phyloP scores from a whole-genome alignment of 1,140 invertebrate genomes.

The Drosophila neocordata region DNA sequence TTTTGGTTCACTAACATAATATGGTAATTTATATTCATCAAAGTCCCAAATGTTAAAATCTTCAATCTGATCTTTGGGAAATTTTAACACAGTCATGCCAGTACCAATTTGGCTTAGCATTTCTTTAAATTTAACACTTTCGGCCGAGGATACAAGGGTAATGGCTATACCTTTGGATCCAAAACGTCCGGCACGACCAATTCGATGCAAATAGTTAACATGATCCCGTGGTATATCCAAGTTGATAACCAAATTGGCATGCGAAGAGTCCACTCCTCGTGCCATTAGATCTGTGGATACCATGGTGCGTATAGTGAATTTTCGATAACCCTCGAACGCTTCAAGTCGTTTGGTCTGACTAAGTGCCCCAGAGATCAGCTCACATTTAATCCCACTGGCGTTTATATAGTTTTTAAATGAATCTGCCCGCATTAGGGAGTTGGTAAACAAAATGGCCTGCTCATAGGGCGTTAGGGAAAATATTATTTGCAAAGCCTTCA shows the following conservation, averaged over 20 bases:
- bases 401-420: slow-evolving; percentile 88
- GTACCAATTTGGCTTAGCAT: slow-evolving; percentile 84
- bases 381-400: slow-evolving; percentile 85
- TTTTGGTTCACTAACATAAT: slow-evolving; percentile 22
- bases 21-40: slow-evolving; percentile 49
- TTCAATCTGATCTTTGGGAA: slow-evolving; percentile 72
- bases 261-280: slow-evolving; percentile 94
- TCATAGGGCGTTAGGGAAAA: slow-evolving; percentile 90
- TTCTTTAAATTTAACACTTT: slow-evolving; percentile 85
- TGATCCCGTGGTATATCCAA: slow-evolving; percentile 92
- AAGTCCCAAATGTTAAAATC: slow-evolving; percentile 63
- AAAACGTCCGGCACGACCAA: slow-evolving; percentile 96
- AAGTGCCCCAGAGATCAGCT: slow-evolving; percentile 89
- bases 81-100: slow-evolving; percentile 84
- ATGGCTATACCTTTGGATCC: slow-evolving; percentile 90
- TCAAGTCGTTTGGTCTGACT: slow-evolving; percentile 90
- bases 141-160: slow-evolving; percentile 85
- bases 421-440: slow-evolving; percentile 90
- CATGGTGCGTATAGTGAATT: slow-evolving; percentile 91
- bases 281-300: slow-evolving; percentile 96
- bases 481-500: slow-evolving; percentile 88
- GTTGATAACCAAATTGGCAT: slow-evolving; percentile 97
- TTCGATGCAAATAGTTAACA: slow-evolving; percentile 97
- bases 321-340: slow-evolving; percentile 90
- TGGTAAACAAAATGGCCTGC: slow-evolving; percentile 96